Conservation (phyloP, 2,888 invertebrate species). For the Carterocephalus palaemon region DNA sequence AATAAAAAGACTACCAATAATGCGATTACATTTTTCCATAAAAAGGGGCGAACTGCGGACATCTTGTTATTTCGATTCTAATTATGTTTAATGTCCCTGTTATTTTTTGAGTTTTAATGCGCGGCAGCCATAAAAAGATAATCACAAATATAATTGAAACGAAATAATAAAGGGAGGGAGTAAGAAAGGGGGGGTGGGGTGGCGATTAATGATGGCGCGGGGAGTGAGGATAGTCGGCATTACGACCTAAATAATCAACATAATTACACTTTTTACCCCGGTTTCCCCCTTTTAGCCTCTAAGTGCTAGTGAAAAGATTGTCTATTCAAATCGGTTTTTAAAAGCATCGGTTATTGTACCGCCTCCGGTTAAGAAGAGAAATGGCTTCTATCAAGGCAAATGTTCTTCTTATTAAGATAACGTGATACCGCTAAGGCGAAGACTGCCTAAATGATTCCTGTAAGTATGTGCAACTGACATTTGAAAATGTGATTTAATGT, state of each 20-base stretch:
- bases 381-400: too few species aligned
- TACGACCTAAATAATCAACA: constrained; percentile 79
- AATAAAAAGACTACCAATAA: constrained; percentile 28
- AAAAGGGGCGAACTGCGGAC: constrained; percentile 54
- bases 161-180: constrained; percentile 76
- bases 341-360: constrained; percentile 18
- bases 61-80: constrained; percentile 74
- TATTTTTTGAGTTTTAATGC: constrained; percentile 77
- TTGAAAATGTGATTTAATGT: too few species aligned
- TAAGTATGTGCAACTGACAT: too few species aligned
- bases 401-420: too few species aligned
- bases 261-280: constrained; percentile 77
- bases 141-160: constrained; percentile 79
- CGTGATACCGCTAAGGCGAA: too few species aligned
- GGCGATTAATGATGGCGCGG: constrained; percentile 70
- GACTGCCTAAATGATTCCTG: too few species aligned
- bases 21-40: constrained; percentile 34
- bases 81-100: constrained; percentile 74
- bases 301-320: constrained; percentile 64
- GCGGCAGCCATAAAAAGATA: constrained; percentile 76
- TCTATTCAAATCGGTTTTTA: constrained; percentile 50
- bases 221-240: constrained; percentile 70
- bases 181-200: constrained; percentile 50
- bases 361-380: constrained; percentile 14
- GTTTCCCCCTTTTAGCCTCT: constrained; percentile 64